Evolutionary conservation across 2,797 vertebrate genomes (phyloP).

Genomic region (Bradypodion pumilum): DNA sequence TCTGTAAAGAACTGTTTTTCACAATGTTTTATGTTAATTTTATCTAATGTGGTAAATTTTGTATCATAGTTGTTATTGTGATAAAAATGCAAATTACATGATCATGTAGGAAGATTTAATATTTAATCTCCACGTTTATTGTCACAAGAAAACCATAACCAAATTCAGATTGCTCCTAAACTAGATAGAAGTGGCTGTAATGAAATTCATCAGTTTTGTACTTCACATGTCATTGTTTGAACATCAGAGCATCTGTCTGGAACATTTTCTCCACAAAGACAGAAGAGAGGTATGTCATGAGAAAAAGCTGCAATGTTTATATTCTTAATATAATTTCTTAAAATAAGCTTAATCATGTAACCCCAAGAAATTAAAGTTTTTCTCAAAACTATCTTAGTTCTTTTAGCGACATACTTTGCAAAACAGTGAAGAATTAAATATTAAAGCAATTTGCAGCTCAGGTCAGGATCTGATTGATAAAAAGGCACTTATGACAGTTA

Average conservation of each 20-base stretch:
- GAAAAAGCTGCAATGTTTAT: not conserved
- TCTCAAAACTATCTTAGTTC: not conserved
- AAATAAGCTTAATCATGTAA: not conserved
- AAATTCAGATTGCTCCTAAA: constrained; percentile 70
- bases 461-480: not conserved
- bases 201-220: constrained; percentile 62
- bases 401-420: not conserved
- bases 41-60: constrained; percentile 1
- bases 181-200: constrained; percentile 64
- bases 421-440: not conserved
- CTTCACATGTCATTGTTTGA: constrained; percentile 56
- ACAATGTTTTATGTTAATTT: not conserved
- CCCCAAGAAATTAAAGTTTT: not conserved
- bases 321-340: not conserved
- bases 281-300: constrained; percentile 12
- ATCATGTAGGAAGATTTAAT: constrained; percentile 67
- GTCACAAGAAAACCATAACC: constrained; percentile 65
- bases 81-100: constrained; percentile 67
- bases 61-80: constrained; percentile 51
- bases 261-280: constrained; percentile 22
- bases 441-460: not conserved
- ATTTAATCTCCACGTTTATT: constrained; percentile 58
- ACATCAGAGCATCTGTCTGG: constrained; percentile 32
- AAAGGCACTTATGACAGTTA: not conserved
- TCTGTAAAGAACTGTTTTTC: not conserved